Evolutionary conservation across 2,888 invertebrate species (phyloP).

Genomic region (Tipula lateralis): DNA sequence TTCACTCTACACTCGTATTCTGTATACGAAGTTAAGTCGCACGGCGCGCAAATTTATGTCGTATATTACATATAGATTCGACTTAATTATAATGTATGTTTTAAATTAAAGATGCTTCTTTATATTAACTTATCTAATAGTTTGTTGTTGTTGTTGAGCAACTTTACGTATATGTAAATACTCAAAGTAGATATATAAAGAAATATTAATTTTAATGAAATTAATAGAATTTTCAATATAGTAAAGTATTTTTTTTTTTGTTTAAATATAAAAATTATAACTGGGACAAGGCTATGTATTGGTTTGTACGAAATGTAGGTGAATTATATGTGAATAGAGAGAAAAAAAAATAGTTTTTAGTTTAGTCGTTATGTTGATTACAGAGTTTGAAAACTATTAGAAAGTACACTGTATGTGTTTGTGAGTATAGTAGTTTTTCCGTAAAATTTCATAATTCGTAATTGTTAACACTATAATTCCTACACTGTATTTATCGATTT

Average conservation of each 20-base stretch:
- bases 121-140: background rate
- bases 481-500: background rate
- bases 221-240: constrained; percentile 24
- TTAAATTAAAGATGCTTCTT: background rate
- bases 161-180: background rate
- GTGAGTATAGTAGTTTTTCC: constrained; percentile 2
- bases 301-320: constrained; percentile 19
- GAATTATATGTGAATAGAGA: constrained; percentile 24
- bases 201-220: constrained; percentile 19
- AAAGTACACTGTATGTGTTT: background rate
- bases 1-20: background rate
- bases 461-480: constrained; percentile 3
- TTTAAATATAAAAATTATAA: background rate
- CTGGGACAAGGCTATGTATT: constrained; percentile 14
- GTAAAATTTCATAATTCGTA: constrained; percentile 19
- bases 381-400: constrained; percentile 19
- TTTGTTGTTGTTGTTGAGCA: background rate
- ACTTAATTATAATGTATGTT: background rate
- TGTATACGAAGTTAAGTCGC: background rate
- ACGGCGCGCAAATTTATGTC: background rate
- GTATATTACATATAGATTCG: background rate
- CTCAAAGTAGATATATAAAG: background rate
- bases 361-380: constrained; percentile 15
- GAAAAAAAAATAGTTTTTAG: background rate
- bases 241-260: background rate